Base-by-base conservation (phyloP, 2,888 invertebrate genomes). In the Boloria selene region DNA sequence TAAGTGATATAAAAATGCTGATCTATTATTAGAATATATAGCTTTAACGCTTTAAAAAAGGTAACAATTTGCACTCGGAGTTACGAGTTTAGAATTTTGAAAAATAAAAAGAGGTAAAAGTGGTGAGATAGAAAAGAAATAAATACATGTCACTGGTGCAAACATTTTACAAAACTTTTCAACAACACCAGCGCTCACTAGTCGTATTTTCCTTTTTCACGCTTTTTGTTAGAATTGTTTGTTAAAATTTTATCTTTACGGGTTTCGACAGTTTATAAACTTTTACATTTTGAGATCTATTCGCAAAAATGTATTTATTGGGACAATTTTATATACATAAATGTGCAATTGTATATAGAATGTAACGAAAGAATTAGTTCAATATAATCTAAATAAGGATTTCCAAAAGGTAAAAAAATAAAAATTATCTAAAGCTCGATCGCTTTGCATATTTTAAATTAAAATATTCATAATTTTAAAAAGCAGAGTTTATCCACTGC, bases 151-250 rank as follows among this genome's bases (percentile, higher is more conserved):
- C 60, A 49, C 13, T 47, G 45, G 52, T 66, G 50, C 61, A 66
- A 69, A 66, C 53, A 66, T 69, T 69, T 66, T 61, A 64, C 63
- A 58, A 68, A 69, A 69, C 45, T 66, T 69, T 69, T 69, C 62
- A 68, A 63, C 69, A 60, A 64, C 63, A 52, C 69, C 60, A 60
- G 61, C 66, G 63, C 51, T 38, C 56, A 60, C 56, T 64, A 49
- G 60, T 64, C 56, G 56, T 64, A 52, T 62, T 62, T 68, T 66
- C 53, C 66, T 58, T 66, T 69, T 61, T 61, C 59, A 59, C 61
- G 22, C 53, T 56, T 66, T 61, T 68, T 68, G 61, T 68, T 53
- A 47, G 50, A 64, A 69, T 54, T 66, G 64, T 63, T 63, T 56
- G 66, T 60, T 58, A 65, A 64, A 66, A 61, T 66, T 69, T 69